Base-by-base conservation (phyloP, 2,888 invertebrate species). In the Sympetrum striolatum region DNA sequence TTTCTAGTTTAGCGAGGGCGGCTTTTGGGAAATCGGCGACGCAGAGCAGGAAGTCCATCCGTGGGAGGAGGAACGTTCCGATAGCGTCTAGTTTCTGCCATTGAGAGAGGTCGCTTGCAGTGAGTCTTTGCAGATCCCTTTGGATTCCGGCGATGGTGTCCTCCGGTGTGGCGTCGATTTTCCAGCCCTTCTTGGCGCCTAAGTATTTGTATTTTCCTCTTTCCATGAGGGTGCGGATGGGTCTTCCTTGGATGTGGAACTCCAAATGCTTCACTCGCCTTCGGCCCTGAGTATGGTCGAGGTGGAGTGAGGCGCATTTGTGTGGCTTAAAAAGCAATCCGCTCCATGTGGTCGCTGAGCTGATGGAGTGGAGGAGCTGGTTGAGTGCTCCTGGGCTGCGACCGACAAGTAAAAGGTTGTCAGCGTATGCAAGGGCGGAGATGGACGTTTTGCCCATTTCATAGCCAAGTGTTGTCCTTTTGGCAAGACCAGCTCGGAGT, bases 121-220 rank as follows among this genome's bases (percentile, higher is more conserved):
- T 39, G 2, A 39, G 6, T 5, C 39, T 5, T 39, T 6, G 39
- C 90, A 80, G 80, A 91, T 91, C 0, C 4, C 39, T 6, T 4
- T 8, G 60, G 64, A 91, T 35, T 91, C 91, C 1, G 91, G 91
- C 1, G 92, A 2, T 73, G 44, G 44, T 4, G 48, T 90, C 15
- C 81, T 90, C 5, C 92, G 92, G 2, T 92, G 91, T 31, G 92
- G 92, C 22, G n/a, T 90, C 90, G 35, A 92, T 91, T 14, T 91
- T 91, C 91, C 92, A 92, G 0, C 93, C 93, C 0, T 92, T 93
- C 2, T 93, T 93, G 22, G 93, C 92, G 4, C 93, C 93, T 15
- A 93, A 92, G 91, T 93, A 93, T 35, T 92, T 90, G 91, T 93
- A 92, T 1, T 92, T 86, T 80, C 92, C 81, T 6, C 81, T 48